Evolutionary conservation across 2,797 vertebrate species (phyloP), one percentile per base, ranked within the genome.

Genomic region (Hafferia zeledoni): DNA sequence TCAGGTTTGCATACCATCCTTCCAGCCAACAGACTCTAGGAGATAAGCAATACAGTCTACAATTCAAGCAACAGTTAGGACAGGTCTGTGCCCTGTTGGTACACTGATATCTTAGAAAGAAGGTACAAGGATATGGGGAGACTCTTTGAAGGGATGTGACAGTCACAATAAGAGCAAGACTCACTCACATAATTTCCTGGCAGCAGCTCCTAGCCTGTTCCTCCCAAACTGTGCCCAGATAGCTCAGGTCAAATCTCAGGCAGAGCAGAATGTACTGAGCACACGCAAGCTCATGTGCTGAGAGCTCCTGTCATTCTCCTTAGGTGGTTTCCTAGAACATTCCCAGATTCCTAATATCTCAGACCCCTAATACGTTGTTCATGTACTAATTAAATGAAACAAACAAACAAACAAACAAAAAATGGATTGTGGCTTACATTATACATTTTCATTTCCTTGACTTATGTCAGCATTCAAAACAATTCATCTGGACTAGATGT

Each of bases 111-210:
- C 35, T 25, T 67, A 37, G 12, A 52, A 35, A 35, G 46, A 31
- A 71, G 52, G 27, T 6, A 59, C 19, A 61, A 44, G n/a, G 50
- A 31, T 37, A 57, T 23, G 15, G 63, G 37, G 33, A 50, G 22
- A 63, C 3, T 6, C 4, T 16, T 64, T 35, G 11, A 11, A 41
- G 15, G 11, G 10, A 61, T 23, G 5, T 2, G 1, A 5, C 6
- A 25, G 10, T 69, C 44, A 28, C 55, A 72, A 30, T 27, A 35
- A 57, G 19, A 84, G 9, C 27, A 65, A 65, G 5, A 17, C 23
- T 43, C 15, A 56, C 44, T 61, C 53, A 43, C 31, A 23, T 2
- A 1, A 0, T 31, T 74, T 43, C n/a, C 31, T 44, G 28, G 23
- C 9, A 39, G 41, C 17, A 39, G 13, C 24, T 43, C 22, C 8